Evolutionary conservation across 1,140 invertebrate species (phyloP).

Genomic region (Tribolium madens): DNA sequence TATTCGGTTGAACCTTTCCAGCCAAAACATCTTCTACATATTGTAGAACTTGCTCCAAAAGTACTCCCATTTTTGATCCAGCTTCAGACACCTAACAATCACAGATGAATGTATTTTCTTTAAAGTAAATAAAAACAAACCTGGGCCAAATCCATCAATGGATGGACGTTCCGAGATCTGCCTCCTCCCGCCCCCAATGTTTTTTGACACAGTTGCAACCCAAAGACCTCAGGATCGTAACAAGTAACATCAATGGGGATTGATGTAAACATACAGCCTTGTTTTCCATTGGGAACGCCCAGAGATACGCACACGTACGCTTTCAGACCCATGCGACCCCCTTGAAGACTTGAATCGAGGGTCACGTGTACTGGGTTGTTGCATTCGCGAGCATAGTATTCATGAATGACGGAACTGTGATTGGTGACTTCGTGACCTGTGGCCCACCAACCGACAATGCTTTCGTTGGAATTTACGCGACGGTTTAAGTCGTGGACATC

Average conservation of each 20-base stretch:
- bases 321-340: slow-evolving; percentile 87
- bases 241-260: slow-evolving; percentile 86
- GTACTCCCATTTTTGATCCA: slow-evolving; percentile 77
- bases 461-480: slow-evolving; percentile 91
- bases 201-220: slow-evolving; percentile 82
- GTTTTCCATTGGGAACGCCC: slow-evolving; percentile 76
- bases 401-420: slow-evolving; percentile 96
- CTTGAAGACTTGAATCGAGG: slow-evolving; percentile 88
- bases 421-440: slow-evolving; percentile 96
- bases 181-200: slow-evolving; percentile 73
- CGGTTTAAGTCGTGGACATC: slow-evolving; percentile 95
- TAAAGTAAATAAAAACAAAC: slow-evolving; percentile 40
- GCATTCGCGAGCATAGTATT: slow-evolving; percentile 95
- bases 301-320: slow-evolving; percentile 83
- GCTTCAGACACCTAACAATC: slow-evolving; percentile 73
- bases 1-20: slow-evolving; percentile 79
- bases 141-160: slow-evolving; percentile 87
- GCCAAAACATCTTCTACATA: slow-evolving; percentile 92
- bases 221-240: slow-evolving; percentile 92
- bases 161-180: slow-evolving; percentile 76
- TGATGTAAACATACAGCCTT: slow-evolving; percentile 96
- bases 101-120: slow-evolving; percentile 64
- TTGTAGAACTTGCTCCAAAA: slow-evolving; percentile 83
- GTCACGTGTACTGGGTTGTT: slow-evolving; percentile 95
- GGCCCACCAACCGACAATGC: slow-evolving; percentile 97